A percentile compares a stretch with the other conserved stretches of the same genome.
Conservation (phyloP, 2,888 invertebrate genomes). For the Leucophenga montana region DNA sequence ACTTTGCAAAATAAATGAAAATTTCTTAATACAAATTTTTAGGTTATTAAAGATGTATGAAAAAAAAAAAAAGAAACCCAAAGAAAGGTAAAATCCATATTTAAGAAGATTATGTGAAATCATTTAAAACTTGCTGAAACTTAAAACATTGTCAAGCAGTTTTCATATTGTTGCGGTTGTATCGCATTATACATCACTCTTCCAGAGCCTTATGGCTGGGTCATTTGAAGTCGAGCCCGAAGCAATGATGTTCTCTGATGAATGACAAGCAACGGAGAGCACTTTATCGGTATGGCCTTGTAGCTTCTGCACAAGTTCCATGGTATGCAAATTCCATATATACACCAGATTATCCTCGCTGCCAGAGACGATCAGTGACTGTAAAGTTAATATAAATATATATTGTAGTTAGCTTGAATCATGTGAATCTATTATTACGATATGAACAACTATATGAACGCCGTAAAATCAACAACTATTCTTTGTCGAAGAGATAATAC, state of each 20-base stretch:
- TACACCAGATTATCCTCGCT: conserved; percentile 99
- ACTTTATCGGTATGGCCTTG: conserved; percentile 97
- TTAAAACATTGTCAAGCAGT: neutral
- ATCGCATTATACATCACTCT: conserved; percentile 87
- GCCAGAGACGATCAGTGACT: conserved; percentile 99
- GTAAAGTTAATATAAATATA: conserved; percentile 44
- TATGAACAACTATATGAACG: too few species aligned
- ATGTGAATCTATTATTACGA: too few species aligned
- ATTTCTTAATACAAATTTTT: too few species aligned
- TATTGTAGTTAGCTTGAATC: too few species aligned
- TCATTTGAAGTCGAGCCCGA: conserved; percentile 99
- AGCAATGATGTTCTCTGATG: conserved; percentile 98
- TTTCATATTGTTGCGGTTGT: neutral
- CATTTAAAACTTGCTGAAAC: neutral
- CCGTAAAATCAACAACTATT: too few species aligned
- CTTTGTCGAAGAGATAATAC: too few species aligned
- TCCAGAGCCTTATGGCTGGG: conserved; percentile 99
- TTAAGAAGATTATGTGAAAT: conserved; percentile 3
- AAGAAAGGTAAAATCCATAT: conserved; percentile 16
- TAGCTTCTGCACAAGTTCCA: conserved; percentile 98
- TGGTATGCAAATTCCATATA: conserved; percentile 99
- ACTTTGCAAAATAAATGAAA: too few species aligned
- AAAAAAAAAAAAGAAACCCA: conserved; percentile 31
- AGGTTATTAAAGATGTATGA: too few species aligned
- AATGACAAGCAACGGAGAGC: conserved; percentile 98